phyloP scores from a whole-genome alignment of 2,888 invertebrate genomes.

The Xestoiulus laeticollis region DNA sequence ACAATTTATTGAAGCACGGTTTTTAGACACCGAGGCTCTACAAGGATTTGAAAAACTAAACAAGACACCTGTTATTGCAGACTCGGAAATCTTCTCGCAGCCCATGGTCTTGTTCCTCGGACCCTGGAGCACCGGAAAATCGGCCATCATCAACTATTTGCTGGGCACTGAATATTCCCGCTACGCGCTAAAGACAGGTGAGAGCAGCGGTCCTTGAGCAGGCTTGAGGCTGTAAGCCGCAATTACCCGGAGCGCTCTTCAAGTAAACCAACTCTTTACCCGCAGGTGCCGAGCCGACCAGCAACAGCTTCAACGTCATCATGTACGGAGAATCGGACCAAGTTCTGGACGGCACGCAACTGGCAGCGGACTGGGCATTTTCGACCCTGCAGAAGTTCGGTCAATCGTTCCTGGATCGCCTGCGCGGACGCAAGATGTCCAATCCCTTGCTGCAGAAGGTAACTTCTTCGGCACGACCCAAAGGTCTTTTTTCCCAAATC shows the following conservation, averaged over 20 bases:
- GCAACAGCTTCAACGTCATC: slow-evolving; percentile 69
- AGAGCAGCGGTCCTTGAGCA: no score
- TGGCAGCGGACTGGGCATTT: slow-evolving; percentile 95
- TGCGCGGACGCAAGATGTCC: slow-evolving; percentile 82
- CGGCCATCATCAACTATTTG: slow-evolving; percentile 91
- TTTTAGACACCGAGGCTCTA: no score
- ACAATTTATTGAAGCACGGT: no score
- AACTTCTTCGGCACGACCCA: neutral
- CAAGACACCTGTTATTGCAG: slow-evolving; percentile 64
- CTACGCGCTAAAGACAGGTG: slow-evolving; percentile 87
- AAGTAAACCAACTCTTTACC: slow-evolving; percentile 22
- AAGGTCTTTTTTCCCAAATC: neutral
- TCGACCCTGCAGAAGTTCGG: slow-evolving; percentile 94
- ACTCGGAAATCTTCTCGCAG: slow-evolving; percentile 94
- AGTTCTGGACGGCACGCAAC: slow-evolving; percentile 88
- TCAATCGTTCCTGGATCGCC: slow-evolving; percentile 84
- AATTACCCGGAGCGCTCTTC: neutral
- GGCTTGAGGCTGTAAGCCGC: neutral
- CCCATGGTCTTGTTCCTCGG: slow-evolving; percentile 93
- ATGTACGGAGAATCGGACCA: slow-evolving; percentile 88
- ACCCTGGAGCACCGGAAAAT: slow-evolving; percentile 96
- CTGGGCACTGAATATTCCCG: slow-evolving; percentile 85
- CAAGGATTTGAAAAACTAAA: no score
- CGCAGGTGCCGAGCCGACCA: slow-evolving; percentile 83
- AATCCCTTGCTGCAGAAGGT: slow-evolving; percentile 89